These are phyloP conservation scores for Centropristis striata DNA, from an alignment of 2,113 vertebrate genomes.

Conservation along the genomic window DNA sequence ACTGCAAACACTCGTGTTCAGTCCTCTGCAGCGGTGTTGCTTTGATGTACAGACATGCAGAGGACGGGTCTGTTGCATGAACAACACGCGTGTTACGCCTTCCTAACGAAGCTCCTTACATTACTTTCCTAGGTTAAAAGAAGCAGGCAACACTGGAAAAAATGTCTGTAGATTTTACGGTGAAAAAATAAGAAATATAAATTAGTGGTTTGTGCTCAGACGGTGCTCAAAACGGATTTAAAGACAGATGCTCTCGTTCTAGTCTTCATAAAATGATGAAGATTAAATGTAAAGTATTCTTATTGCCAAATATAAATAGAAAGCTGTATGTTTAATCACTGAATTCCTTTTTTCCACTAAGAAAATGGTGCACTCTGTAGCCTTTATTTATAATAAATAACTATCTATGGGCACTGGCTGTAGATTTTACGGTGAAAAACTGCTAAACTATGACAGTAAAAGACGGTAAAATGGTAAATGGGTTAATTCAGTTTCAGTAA, in stretches of 20 bases:
- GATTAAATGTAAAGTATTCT: not conserved
- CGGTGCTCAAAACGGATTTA: constrained; percentile 1
- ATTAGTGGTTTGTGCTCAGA: constrained; percentile 19
- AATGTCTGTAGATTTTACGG: too few relatives aligned
- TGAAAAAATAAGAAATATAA: constrained; percentile 33
- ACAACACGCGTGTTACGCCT: not conserved
- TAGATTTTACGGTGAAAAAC: too few relatives aligned
- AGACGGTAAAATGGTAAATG: too few relatives aligned
- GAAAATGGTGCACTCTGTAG: too few relatives aligned
- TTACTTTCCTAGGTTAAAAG: constrained; percentile 14
- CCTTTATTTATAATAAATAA: not conserved
- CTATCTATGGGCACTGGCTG: too few relatives aligned
- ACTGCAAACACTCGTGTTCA: not conserved
- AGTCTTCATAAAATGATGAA: constrained; percentile 9
- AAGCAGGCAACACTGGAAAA: too few relatives aligned
- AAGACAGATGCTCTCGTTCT: constrained; percentile 25
- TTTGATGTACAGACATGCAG: constrained; percentile 8
- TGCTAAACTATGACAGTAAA: too few relatives aligned
- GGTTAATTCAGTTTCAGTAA: too few relatives aligned
- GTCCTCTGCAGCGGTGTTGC: not conserved
- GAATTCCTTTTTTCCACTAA: not conserved
- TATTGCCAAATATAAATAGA: not conserved
- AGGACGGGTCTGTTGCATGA: not conserved
- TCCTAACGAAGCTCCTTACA: not conserved
- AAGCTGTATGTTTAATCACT: not conserved